A percentile compares a stretch with the other conserved stretches of the same genome.
phyloP scores from a whole-genome alignment of 2,888 invertebrate species.

The Heliconius ethilla region DNA sequence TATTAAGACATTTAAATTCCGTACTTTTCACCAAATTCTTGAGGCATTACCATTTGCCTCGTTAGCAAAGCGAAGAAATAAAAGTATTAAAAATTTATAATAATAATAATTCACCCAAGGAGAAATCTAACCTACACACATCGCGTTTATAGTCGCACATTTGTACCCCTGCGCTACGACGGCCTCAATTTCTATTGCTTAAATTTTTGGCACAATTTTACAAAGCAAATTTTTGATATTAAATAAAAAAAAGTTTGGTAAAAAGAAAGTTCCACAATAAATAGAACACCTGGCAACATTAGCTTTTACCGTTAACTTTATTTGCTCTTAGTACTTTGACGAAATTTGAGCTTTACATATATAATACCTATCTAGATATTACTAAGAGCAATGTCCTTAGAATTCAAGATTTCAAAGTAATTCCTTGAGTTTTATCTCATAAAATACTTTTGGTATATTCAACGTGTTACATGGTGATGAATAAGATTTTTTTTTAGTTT shows the following conservation, averaged over 20 bases:
- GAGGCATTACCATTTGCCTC: no score
- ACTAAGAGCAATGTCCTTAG: background rate
- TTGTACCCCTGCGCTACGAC: no score
- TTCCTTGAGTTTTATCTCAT: background rate
- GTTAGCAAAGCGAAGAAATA: no score
- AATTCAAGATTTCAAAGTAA: background rate
- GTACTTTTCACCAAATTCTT: no score
- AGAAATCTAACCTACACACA: no score
- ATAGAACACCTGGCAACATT: constrained; percentile 13
- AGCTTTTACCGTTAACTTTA: constrained; percentile 7
- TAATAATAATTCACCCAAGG: no score
- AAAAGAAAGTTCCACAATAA: constrained; percentile 1
- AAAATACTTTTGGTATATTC: background rate
- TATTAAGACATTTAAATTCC: no score
- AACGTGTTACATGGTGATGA: background rate
- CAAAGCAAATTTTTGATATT: background rate
- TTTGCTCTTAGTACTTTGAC: constrained; percentile 17
- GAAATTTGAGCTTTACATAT: background rate
- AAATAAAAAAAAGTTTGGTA: background rate
- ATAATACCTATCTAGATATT: background rate
- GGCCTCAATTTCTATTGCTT: no score
- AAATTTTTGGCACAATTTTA: no score
- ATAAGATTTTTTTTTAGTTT: background rate
- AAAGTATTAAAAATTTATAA: no score
- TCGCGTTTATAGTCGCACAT: no score